phyloP scores from a whole-genome alignment of 1,140 invertebrate genomes.

The Danaus melanippus region DNA sequence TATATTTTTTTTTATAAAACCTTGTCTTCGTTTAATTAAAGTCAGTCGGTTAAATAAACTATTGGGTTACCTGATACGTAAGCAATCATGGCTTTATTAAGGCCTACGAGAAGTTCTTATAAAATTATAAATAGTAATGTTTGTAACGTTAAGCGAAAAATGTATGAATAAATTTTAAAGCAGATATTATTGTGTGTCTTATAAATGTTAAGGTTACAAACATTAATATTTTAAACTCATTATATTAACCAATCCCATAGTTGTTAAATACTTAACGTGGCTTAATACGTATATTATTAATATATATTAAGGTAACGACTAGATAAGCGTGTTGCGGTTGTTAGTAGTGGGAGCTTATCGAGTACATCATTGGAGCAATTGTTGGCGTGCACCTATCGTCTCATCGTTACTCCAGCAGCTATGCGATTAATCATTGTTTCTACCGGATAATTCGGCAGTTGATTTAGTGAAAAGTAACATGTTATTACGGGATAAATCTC shows the following conservation, averaged over 20 bases:
- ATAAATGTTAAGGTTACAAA: too few species aligned
- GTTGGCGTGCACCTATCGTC: constrained; percentile 30
- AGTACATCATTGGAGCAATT: constrained; percentile 20
- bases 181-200: too few species aligned
- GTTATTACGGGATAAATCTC: constrained; percentile 71
- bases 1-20: constrained; percentile 57
- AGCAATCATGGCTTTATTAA: too few species aligned
- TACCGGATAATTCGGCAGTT: constrained; percentile 71
- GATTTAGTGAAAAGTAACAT: constrained; percentile 70
- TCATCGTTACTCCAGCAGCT: constrained; percentile 57
- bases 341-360: constrained; percentile 13
- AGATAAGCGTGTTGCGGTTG: constrained; percentile 24
- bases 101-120: too few species aligned
- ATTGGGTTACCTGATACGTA: too few species aligned
- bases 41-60: constrained; percentile 33
- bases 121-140: too few species aligned
- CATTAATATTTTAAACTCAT: too few species aligned
- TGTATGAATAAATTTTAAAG: too few species aligned
- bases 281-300: too few species aligned
- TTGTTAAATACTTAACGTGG: too few species aligned
- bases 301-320: constrained; percentile 1
- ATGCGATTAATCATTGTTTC: constrained; percentile 66
- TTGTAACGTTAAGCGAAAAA: too few species aligned
- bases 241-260: too few species aligned
- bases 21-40: constrained; percentile 54